Evolutionary conservation across 1,140 invertebrate species (phyloP).

Genomic region (Pinna nobilis): DNA sequence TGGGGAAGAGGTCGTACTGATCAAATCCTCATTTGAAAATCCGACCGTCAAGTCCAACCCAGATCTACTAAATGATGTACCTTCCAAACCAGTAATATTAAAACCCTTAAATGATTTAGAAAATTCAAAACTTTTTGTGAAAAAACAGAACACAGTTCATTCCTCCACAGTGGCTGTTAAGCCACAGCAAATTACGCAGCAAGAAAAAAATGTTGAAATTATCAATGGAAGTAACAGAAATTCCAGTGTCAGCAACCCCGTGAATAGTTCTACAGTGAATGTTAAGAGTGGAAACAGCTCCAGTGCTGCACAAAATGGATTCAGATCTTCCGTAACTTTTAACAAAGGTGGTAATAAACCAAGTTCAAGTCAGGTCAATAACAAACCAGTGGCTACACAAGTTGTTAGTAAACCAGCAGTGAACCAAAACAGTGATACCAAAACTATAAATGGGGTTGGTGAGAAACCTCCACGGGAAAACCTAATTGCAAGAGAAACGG

Average conservation of each 20-base stretch:
- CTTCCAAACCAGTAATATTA: conserved; percentile 29
- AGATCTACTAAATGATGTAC: not conserved
- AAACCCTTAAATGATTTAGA: conserved; percentile 19
- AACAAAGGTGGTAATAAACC: too few relatives aligned
- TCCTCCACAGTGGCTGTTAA: not conserved
- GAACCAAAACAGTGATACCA: too few relatives aligned
- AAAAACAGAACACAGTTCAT: not conserved
- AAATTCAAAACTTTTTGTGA: conserved; percentile 9
- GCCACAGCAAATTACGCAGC: not conserved
- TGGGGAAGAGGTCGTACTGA: not conserved
- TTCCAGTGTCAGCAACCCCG: not conserved
- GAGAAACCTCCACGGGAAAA: too few relatives aligned
- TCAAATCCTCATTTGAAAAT: not conserved
- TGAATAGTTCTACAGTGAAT: not conserved
- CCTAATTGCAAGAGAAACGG: not conserved
- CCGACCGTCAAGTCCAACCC: conserved; percentile 7
- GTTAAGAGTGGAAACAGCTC: not conserved
- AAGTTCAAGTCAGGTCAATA: not conserved
- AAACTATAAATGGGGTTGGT: too few relatives aligned
- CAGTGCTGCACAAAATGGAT: not conserved
- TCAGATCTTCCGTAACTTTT: not conserved
- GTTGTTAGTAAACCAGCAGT: too few relatives aligned
- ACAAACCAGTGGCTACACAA: not conserved
- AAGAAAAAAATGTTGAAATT: not conserved
- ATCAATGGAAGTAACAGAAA: not conserved